Conservation (phyloP, 1,140 invertebrate genomes). For the Rhynchophorus ferrugineus region DNA sequence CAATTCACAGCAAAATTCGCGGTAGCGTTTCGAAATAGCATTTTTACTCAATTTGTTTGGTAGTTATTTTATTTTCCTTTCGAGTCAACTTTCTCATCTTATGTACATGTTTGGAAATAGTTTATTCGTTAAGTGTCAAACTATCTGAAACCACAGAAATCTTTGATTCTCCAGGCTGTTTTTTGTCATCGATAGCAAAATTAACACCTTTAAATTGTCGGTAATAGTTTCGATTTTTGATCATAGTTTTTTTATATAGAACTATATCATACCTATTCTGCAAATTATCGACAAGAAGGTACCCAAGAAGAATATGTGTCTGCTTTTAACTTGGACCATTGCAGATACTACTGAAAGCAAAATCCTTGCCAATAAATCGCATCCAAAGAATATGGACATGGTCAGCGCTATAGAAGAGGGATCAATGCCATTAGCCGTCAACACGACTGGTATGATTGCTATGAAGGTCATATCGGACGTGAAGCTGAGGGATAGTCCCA, state of each 20-base stretch:
- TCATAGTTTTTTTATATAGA: background rate
- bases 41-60: no score
- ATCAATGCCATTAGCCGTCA: conserved; percentile 27
- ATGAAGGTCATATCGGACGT: conserved; percentile 34
- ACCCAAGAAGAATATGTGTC: conserved; percentile 29
- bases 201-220: no score
- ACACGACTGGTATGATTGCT: conserved; percentile 30
- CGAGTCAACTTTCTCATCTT: no score
- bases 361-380: conserved; percentile 31
- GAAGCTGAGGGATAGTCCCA: conserved; percentile 31
- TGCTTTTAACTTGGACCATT: conserved; percentile 24
- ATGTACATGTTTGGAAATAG: no score
- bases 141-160: background rate
- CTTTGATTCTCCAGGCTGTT: no score
- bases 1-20: no score
- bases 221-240: background rate
- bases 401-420: conserved; percentile 24
- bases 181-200: no score
- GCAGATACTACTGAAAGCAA: conserved; percentile 27
- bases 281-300: conserved; percentile 28
- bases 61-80: no score
- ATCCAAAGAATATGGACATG: conserved; percentile 30
- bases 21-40: no score
- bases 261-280: conserved; percentile 27
- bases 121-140: no score